These are phyloP conservation scores for Drosophila serrata DNA, from an alignment of 1,140 invertebrate species.

Conservation along the genomic window DNA sequence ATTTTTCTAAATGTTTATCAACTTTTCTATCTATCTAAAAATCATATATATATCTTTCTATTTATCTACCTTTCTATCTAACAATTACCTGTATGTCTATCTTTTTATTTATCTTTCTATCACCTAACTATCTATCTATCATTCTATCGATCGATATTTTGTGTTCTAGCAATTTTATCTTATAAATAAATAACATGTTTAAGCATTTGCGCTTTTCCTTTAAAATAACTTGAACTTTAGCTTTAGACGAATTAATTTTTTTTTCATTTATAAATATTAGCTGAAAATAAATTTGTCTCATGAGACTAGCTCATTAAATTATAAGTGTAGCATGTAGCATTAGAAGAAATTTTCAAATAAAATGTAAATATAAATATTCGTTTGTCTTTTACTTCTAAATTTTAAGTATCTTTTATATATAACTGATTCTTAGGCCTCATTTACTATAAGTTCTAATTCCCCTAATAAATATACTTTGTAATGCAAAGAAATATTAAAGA, in stretches of 20 bases:
- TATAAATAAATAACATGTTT: neutral
- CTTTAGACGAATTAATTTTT: too few relatives aligned
- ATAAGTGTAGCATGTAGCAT: too few relatives aligned
- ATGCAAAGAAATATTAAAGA: conserved; percentile 16
- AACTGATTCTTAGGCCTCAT: neutral
- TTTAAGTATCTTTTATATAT: conserved; percentile 29
- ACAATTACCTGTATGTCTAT: neutral
- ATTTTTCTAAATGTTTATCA: neutral
- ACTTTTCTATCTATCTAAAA: neutral
- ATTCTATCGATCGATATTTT: neutral
- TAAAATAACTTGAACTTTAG: too few relatives aligned
- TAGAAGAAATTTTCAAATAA: too few relatives aligned
- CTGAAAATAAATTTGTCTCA: too few relatives aligned
- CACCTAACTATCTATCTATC: neutral
- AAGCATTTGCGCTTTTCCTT: neutral
- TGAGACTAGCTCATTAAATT: too few relatives aligned
- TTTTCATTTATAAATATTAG: too few relatives aligned
- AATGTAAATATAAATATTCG: too few relatives aligned
- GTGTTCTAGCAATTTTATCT: too few relatives aligned
- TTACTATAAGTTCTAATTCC: conserved; percentile 6
- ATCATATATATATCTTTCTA: neutral
- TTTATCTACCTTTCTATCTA: neutral
- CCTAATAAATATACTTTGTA: conserved; percentile 38
- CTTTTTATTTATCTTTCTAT: neutral
- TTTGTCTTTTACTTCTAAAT: neutral